A percentile compares a stretch with the other conserved stretches of the same genome.
phyloP scores from a whole-genome alignment of 2,888 invertebrate species.

The Andricus curvator region DNA sequence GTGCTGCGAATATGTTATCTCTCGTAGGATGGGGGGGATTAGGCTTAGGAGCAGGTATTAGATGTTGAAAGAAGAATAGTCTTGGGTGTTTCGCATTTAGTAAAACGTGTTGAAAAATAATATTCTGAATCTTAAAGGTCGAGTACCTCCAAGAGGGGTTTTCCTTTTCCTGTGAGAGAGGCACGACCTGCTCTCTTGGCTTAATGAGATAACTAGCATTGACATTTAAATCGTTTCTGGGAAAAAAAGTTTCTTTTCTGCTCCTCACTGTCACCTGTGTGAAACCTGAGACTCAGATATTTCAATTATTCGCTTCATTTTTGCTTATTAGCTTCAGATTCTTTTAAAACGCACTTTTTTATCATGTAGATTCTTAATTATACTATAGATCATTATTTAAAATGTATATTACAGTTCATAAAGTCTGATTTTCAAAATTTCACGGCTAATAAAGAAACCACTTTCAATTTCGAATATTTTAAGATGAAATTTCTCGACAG shows the following conservation, averaged over 20 bases:
- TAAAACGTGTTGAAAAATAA: not conserved
- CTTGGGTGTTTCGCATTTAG: not conserved
- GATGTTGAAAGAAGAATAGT: not conserved
- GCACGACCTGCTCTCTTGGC: conserved; percentile 4
- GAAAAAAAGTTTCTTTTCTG: not conserved
- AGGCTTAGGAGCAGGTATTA: not conserved
- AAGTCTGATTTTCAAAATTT: too few species aligned
- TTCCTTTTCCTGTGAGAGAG: not conserved
- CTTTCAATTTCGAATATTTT: too few species aligned
- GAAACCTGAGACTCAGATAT: not conserved
- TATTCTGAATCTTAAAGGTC: conserved; percentile 26
- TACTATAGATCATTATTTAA: too few species aligned
- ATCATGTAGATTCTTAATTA: too few species aligned
- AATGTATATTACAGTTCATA: too few species aligned
- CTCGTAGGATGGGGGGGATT: not conserved
- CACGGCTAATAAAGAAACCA: too few species aligned
- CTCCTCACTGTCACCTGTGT: conserved; percentile 17
- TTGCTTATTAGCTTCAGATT: too few species aligned
- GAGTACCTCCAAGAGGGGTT: not conserved
- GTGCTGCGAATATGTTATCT: conserved; percentile 17
- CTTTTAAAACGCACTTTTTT: too few species aligned
- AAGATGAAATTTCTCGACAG: too few species aligned
- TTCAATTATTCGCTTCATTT: not conserved
- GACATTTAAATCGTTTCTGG: not conserved
- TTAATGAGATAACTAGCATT: not conserved